phyloP scores from a whole-genome alignment of 2,113 vertebrate species.

The Engraulis encrasicolus region DNA sequence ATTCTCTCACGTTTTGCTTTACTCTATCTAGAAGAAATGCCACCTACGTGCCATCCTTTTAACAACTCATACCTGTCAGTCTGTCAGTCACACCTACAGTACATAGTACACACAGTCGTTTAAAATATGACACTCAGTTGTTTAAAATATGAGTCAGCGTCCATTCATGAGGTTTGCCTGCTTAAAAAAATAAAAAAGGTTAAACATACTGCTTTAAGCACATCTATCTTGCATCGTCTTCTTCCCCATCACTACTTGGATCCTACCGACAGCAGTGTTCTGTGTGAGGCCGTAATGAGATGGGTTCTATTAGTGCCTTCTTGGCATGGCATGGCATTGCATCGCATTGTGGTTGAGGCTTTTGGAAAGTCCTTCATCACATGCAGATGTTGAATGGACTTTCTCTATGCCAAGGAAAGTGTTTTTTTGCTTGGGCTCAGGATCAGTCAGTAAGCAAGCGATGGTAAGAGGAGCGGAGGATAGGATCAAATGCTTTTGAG shows the following conservation, averaged over 20 bases:
- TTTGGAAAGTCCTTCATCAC: background rate
- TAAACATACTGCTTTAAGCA: background rate
- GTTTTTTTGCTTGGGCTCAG: background rate
- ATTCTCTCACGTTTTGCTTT: no score
- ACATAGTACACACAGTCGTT: no score
- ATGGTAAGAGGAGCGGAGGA: conserved; percentile 22
- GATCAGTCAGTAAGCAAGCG: background rate
- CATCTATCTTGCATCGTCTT: background rate
- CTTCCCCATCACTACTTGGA: background rate
- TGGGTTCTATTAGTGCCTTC: background rate
- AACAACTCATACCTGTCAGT: no score
- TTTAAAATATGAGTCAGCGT: background rate
- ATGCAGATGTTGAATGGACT: conserved; percentile 1
- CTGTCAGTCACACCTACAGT: no score
- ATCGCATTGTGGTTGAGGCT: background rate
- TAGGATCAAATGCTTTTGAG: background rate
- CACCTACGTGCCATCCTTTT: no score
- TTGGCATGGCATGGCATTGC: background rate
- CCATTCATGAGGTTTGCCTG: background rate
- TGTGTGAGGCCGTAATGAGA: background rate
- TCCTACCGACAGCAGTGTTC: background rate
- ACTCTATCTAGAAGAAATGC: no score
- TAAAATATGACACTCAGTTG: background rate
- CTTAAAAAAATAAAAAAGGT: background rate
- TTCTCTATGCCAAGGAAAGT: background rate